A percentile compares a stretch with the other conserved stretches of the same genome.
phyloP scores from a whole-genome alignment of 2,797 vertebrate genomes.

The Karalla daura region DNA sequence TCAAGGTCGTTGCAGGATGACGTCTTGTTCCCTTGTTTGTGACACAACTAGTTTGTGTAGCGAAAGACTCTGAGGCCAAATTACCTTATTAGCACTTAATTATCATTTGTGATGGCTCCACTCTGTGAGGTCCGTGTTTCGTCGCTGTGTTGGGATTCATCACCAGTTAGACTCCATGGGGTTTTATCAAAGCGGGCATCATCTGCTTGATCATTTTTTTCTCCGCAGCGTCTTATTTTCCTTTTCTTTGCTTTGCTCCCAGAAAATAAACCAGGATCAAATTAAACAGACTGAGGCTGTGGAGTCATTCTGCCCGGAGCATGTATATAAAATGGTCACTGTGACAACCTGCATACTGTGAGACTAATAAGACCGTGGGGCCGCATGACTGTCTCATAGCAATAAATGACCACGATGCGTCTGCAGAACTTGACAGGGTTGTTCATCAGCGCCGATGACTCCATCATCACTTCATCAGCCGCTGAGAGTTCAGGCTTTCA shows the following conservation, averaged over 20 bases:
- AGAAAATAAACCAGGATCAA: conserved; percentile 9
- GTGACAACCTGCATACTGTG: background rate
- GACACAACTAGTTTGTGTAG: conserved; percentile 36
- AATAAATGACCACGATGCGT: conserved; percentile 35
- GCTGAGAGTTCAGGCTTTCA: conserved; percentile 44
- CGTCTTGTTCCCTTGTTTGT: conserved; percentile 9
- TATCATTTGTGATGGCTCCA: conserved; percentile 28
- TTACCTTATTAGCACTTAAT: conserved; percentile 42
- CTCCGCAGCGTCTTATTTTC: background rate
- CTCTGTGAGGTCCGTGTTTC: conserved; percentile 18
- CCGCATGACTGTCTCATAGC: conserved; percentile 18
- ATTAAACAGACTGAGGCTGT: conserved; percentile 26
- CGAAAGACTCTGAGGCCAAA: conserved; percentile 34
- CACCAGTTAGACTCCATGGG: conserved; percentile 2
- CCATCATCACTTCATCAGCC: conserved; percentile 34
- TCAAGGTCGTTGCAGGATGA: conserved; percentile 37
- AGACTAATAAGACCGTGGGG: conserved; percentile 11
- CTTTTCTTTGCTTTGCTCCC: conserved; percentile 1
- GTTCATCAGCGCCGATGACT: conserved; percentile 35
- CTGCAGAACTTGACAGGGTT: conserved; percentile 32
- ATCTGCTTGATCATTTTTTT: background rate
- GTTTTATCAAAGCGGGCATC: conserved; percentile 19
- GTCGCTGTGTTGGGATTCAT: conserved; percentile 29
- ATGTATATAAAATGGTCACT: conserved; percentile 1
- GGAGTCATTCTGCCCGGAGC: background rate